Evolutionary conservation across 2,797 vertebrate genomes (phyloP).

Genomic region (Pogonophryne albipinna): DNA sequence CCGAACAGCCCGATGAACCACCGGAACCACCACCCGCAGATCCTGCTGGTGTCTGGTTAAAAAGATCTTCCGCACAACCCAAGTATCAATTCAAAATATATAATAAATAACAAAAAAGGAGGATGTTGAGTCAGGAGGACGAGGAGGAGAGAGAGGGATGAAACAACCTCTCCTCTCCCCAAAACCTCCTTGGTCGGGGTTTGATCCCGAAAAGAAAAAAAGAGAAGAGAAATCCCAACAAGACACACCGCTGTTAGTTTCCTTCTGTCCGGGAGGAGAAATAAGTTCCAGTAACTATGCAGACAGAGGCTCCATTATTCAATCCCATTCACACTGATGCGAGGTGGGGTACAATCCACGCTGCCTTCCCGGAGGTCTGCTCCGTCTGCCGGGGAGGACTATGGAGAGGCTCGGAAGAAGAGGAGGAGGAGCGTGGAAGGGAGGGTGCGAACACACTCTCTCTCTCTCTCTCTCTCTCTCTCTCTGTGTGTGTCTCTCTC

Average conservation of each 20-base stretch:
- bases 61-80: constrained; percentile 38
- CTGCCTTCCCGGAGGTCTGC: constrained; percentile 70
- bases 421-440: constrained; percentile 25
- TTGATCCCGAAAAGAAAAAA: constrained; percentile 19
- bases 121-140: constrained; percentile 2
- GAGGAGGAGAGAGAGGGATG: constrained; percentile 1
- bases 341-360: constrained; percentile 35
- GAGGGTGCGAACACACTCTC: constrained; percentile 2
- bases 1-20: constrained; percentile 22
- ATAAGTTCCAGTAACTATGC: constrained; percentile 68
- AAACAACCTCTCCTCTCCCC: constrained; percentile 47
- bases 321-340: constrained; percentile 38
- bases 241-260: constrained; percentile 13
- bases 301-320: constrained; percentile 67
- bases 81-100: constrained; percentile 12
- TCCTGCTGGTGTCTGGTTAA: constrained; percentile 1
- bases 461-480: constrained; percentile 32
- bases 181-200: constrained; percentile 28
- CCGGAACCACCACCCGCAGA: constrained; percentile 21
- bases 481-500: neutral
- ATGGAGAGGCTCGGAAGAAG: constrained; percentile 46
- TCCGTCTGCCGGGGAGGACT: constrained; percentile 67
- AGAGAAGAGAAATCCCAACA: constrained; percentile 15
- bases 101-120: neutral
- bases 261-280: constrained; percentile 25